Evolutionary conservation across 64 coral and sea anemone genomes (phyloP).

Genomic region (Hydrozoanthus tunicans): DNA sequence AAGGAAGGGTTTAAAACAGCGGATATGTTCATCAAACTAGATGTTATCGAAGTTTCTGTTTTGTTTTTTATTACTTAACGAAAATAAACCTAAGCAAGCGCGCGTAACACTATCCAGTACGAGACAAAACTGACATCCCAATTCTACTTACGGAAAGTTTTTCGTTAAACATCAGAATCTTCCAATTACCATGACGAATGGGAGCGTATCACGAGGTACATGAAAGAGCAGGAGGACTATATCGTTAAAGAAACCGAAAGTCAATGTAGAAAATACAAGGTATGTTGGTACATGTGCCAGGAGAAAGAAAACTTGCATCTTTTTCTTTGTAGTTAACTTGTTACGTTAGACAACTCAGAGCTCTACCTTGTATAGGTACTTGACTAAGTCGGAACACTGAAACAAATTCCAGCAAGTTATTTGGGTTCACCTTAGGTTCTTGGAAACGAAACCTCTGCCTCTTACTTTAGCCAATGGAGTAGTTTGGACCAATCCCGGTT

Average conservation of each 20-base stretch:
- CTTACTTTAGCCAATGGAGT: no score
- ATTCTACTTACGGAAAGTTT: not conserved
- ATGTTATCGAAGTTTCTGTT: no score
- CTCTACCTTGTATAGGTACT: no score
- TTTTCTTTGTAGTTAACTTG: not conserved
- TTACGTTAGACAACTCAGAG: not conserved
- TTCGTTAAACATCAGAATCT: slow-evolving; percentile 3
- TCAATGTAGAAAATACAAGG: slow-evolving; percentile 3
- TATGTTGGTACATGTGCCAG: not conserved
- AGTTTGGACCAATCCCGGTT: no score
- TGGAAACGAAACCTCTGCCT: no score
- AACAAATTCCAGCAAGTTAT: no score
- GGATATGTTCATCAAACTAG: no score
- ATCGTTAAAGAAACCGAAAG: not conserved
- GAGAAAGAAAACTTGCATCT: not conserved
- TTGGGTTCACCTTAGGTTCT: no score
- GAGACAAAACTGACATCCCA: not conserved
- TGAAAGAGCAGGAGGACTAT: slow-evolving; percentile 20
- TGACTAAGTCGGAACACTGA: no score
- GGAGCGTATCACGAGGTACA: slow-evolving; percentile 11
- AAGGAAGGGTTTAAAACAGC: no score
- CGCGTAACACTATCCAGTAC: not conserved
- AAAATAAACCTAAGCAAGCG: no score
- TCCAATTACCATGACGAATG: slow-evolving; percentile 38
- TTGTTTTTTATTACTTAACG: no score